Percentiles rank a stretch among this genome's conserved stretches.
phyloP scores from a whole-genome alignment of 2,797 vertebrate species.

The Pantherophis alleghaniensis region DNA sequence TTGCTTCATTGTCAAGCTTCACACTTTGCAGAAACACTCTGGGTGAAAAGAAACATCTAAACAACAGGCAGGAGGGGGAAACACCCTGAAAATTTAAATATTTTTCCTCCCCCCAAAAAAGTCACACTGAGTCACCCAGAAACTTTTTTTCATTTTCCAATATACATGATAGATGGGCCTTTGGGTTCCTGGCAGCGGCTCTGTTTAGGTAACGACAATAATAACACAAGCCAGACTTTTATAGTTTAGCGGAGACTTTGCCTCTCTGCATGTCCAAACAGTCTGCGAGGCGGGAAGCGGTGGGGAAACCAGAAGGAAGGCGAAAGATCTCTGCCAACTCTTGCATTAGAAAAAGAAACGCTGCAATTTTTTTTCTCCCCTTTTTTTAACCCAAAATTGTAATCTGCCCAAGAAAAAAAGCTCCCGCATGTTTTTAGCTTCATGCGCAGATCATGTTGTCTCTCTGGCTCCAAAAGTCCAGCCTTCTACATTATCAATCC shows the following conservation, averaged over 20 bases:
- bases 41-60: not conserved
- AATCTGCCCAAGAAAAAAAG: not conserved
- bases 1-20: not conserved
- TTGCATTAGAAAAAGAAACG: not conserved
- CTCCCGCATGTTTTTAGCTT: slow-evolving; percentile 39
- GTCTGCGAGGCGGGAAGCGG: no score
- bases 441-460: slow-evolving; percentile 52
- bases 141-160: not conserved
- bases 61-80: not conserved
- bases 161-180: not conserved
- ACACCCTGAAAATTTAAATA: not conserved
- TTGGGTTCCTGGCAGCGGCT: not conserved
- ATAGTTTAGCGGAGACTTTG: not conserved
- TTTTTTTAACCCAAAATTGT: not conserved
- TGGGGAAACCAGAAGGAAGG: not conserved
- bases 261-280: not conserved
- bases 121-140: not conserved
- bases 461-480: slow-evolving; percentile 3
- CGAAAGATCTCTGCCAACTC: not conserved
- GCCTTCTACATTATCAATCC: slow-evolving; percentile 59
- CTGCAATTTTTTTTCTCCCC: no score
- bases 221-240: slow-evolving; percentile 2
- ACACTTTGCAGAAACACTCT: not conserved
- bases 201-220: slow-evolving; percentile 8
- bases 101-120: not conserved